Evolutionary conservation across 1,140 invertebrate genomes (phyloP).

Genomic region (Triops cancriformis): DNA sequence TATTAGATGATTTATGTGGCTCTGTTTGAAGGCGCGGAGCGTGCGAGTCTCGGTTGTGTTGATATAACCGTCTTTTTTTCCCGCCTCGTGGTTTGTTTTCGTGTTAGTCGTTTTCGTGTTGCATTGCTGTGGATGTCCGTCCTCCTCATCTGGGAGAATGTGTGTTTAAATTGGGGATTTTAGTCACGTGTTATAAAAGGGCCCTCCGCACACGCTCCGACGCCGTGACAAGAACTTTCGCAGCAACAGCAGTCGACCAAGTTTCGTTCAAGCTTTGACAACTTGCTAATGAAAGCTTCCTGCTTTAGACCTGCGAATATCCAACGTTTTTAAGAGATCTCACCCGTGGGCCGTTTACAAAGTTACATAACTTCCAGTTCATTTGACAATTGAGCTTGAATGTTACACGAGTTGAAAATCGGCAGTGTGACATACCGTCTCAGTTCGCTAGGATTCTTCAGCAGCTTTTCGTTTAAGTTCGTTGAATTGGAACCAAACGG

Average conservation of each 20-base stretch:
- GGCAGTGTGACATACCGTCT: too few species aligned
- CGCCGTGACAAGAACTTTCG: background rate
- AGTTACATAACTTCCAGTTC: background rate
- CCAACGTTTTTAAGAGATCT: background rate
- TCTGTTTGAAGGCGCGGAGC: too few species aligned
- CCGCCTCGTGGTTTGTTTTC: background rate
- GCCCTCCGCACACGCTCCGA: background rate
- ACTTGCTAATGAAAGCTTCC: background rate
- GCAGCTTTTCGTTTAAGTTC: too few species aligned
- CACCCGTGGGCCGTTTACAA: background rate
- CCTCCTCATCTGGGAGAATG: background rate
- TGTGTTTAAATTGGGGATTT: constrained; percentile 2
- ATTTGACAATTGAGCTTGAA: background rate
- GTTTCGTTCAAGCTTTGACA: background rate
- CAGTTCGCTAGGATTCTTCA: too few species aligned
- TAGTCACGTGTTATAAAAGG: background rate
- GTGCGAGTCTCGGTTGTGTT: too few species aligned
- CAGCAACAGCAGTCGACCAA: background rate
- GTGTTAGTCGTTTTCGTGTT: background rate
- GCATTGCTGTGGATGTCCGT: background rate
- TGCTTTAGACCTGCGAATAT: background rate
- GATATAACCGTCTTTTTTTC: too few species aligned
- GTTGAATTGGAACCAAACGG: too few species aligned
- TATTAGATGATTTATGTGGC: too few species aligned
- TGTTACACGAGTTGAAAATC: too few species aligned